Base-by-base conservation (phyloP, 2,113 vertebrate species). In the Chaetodon auriga region DNA sequence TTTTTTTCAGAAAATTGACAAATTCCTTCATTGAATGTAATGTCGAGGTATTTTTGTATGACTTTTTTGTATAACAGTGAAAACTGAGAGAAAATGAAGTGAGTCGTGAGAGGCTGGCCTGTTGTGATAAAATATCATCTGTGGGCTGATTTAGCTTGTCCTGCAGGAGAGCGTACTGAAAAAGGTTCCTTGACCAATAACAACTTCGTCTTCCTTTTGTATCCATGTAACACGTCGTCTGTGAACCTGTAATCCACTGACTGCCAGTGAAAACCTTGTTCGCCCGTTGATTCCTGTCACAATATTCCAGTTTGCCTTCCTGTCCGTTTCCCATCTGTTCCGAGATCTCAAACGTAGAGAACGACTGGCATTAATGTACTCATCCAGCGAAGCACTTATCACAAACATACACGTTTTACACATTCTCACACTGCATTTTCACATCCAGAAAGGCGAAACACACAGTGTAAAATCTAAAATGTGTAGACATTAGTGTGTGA, bases 11-110 rank as follows among this genome's bases (percentile, higher is more conserved):
- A 89, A 79, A 90, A 70, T 81, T 78, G 85, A 86, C 70, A 75
- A 76, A 88, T 82, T 92, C 85, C 89, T 86, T 76, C 75, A 77
- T 85, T 94, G 93, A 96, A 95, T 95, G 92, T 96, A 93, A 89
- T 25, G 85, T 86, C 4, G 53, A 83, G 90, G 91, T 91, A 86
- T 94, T 95, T 95, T 93, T 90, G 82, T 93, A 93, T 62, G 82
- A 87, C 19, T 66, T 90, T 89, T 94, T 93, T 94, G 84, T 95
- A 90, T 90, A 72, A 81, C 45, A 61, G 82, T 74, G 41, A 85
- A 82, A 88, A 81, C 51, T 2, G 78, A 84, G 55, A 81, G 68
- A 79, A 66, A 85, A 81, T 57, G 55, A 58, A 60, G 25, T 16
- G 23, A 87, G 19, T 72, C 69, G 25, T 60, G 63, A 77, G 72